Conservation (phyloP, 2,888 invertebrate genomes). For the Abscondita cerata region DNA sequence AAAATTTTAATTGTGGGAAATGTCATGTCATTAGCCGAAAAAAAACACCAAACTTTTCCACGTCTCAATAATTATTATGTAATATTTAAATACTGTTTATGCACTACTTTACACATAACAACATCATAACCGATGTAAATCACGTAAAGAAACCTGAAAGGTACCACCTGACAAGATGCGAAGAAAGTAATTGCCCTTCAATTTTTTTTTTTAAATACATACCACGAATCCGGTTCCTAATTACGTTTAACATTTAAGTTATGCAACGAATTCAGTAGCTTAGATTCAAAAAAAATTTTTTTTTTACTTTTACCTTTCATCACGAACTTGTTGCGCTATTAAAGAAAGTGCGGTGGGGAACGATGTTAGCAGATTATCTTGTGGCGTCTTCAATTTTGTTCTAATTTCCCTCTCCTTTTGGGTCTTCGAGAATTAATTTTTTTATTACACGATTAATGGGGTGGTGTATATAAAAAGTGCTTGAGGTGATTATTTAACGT, state of each 20-base stretch:
- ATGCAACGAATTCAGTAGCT: not conserved
- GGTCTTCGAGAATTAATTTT: not conserved
- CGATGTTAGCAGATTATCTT: constrained; percentile 22
- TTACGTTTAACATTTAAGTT: not conserved
- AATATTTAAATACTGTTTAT: too few species aligned
- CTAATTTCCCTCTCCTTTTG: constrained; percentile 20
- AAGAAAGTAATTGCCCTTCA: too few species aligned
- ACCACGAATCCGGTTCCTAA: not conserved
- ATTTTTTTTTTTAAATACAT: too few species aligned
- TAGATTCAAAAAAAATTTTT: not conserved
- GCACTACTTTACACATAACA: too few species aligned
- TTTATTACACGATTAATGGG: constrained; percentile 13
- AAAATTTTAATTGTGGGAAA: too few species aligned
- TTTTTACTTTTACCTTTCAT: constrained; percentile 30
- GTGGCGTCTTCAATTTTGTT: constrained; percentile 30
- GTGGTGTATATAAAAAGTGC: constrained; percentile 25
- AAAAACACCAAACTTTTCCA: too few species aligned
- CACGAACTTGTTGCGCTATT: constrained; percentile 15
- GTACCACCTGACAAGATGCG: too few species aligned
- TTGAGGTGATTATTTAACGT: constrained; percentile 6
- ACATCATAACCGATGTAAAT: too few species aligned
- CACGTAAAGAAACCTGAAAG: too few species aligned
- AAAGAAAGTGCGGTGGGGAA: constrained; percentile 28
- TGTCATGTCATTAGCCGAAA: too few species aligned
- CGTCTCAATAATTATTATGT: too few species aligned